Evolutionary conservation across 2,888 invertebrate species (phyloP).

Genomic region (Eulithis testata): DNA sequence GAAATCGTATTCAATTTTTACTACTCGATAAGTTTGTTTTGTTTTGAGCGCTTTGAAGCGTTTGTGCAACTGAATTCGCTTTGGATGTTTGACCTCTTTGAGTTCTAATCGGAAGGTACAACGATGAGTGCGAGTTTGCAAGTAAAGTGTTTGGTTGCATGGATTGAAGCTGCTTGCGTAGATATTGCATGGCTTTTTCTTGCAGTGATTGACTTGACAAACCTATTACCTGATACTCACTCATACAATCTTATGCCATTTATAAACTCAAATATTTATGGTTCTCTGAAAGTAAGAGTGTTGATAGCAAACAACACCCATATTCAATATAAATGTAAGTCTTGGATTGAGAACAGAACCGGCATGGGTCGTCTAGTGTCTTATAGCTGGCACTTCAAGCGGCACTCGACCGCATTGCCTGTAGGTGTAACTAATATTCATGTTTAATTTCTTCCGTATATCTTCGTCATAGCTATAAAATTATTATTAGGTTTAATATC

Average conservation of each 20-base stretch:
- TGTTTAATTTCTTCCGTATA: conserved; percentile 11
- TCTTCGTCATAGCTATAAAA: conserved; percentile 29
- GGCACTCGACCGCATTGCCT: background rate
- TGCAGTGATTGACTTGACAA: conserved; percentile 8
- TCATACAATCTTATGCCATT: background rate
- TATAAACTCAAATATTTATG: background rate
- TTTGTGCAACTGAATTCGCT: conserved; percentile 22
- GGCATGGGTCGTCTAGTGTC: background rate
- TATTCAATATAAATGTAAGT: background rate
- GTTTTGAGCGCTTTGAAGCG: background rate
- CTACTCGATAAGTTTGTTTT: background rate
- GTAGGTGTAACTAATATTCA: background rate
- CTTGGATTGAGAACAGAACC: background rate
- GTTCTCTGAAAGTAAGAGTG: background rate
- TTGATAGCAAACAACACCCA: background rate
- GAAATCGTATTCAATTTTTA: conserved; percentile 25
- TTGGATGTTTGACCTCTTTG: conserved; percentile 31
- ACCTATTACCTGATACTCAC: background rate
- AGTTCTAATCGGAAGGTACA: conserved; percentile 24
- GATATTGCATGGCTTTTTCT: conserved; percentile 41
- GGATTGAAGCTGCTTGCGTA: conserved; percentile 33
- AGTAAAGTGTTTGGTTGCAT: conserved; percentile 13
- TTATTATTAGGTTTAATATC: conserved; percentile 20
- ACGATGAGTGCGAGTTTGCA: conserved; percentile 17
- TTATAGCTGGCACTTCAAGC: background rate